A percentile compares a stretch with the other conserved stretches of the same genome.
These are phyloP conservation scores for Dasyurus viverrinus DNA, from an alignment of 2,113 vertebrate species.

Conservation along the genomic window DNA sequence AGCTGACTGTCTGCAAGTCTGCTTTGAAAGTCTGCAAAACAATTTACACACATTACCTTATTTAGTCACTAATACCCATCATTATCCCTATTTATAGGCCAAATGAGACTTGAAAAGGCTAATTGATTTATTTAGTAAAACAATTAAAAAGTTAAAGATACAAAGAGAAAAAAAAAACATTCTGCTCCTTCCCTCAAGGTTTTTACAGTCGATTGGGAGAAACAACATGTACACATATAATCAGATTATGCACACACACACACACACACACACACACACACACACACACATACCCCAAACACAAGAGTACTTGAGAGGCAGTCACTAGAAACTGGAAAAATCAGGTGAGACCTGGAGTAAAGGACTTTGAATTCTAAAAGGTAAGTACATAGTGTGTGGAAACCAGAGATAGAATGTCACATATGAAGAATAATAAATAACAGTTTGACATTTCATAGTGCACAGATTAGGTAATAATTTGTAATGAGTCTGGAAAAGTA, in stretches of 20 bases:
- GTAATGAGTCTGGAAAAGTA: neutral
- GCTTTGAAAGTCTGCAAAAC: neutral
- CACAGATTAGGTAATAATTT: neutral
- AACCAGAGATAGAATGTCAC: neutral
- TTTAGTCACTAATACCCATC: neutral
- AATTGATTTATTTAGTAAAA: neutral
- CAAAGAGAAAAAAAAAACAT: neutral
- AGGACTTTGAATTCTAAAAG: neutral
- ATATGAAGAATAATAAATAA: neutral
- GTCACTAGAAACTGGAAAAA: neutral
- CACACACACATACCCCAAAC: neutral
- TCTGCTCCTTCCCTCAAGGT: neutral
- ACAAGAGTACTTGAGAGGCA: neutral
- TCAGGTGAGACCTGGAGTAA: neutral
- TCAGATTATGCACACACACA: neutral
- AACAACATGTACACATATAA: neutral
- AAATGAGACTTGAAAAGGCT: neutral
- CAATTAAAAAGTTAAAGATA: neutral
- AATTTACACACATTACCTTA: neutral
- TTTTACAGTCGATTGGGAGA: neutral
- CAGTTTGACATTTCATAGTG: neutral
- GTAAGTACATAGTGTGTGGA: neutral
- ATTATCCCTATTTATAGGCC: neutral
- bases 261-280: neutral
- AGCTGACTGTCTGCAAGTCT: too few species aligned